Percentiles rank a stretch among this genome's conserved stretches.
phyloP scores from a whole-genome alignment of 2,113 vertebrate species.

The Taxidea taxus region DNA sequence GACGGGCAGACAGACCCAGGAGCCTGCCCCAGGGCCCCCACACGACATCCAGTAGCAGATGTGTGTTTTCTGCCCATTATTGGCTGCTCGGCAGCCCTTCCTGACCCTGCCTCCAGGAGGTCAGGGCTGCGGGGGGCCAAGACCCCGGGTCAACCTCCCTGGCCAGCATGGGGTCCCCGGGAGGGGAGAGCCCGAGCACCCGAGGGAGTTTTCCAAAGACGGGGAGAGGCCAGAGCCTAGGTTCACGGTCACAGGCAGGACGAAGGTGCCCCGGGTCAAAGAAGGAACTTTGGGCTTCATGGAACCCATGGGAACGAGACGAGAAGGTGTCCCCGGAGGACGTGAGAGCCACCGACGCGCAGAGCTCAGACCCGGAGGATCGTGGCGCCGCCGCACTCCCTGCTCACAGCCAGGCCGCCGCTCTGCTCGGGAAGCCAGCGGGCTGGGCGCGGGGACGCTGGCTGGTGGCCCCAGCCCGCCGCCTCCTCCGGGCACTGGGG shows the following conservation, averaged over 20 bases:
- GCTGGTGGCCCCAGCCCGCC: rapidly evolving
- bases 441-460: too few relatives aligned
- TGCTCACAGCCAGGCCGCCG: not conserved
- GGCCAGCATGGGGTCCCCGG: not conserved
- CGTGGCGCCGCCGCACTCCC: not conserved
- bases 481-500: not conserved
- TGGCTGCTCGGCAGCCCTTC: rapidly evolving
- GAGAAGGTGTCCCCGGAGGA: not conserved
- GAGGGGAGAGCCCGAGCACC: not conserved
- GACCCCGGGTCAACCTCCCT: too few relatives aligned
- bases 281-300: not conserved
- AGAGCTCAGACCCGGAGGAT: not conserved
- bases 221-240: not conserved
- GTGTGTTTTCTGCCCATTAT: rapidly evolving
- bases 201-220: too few relatives aligned
- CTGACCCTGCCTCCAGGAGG: not conserved
- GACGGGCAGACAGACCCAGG: not conserved
- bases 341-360: rapidly evolving
- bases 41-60: rapidly evolving
- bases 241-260: too few relatives aligned
- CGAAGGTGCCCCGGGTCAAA: too few relatives aligned
- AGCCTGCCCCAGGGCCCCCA: not conserved
- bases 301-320: not conserved
- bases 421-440: not conserved
- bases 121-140: rapidly evolving